Evolutionary conservation across 1,140 invertebrate species (phyloP), one percentile per base, ranked within the genome.

Genomic region (Pteromalus puparum): DNA sequence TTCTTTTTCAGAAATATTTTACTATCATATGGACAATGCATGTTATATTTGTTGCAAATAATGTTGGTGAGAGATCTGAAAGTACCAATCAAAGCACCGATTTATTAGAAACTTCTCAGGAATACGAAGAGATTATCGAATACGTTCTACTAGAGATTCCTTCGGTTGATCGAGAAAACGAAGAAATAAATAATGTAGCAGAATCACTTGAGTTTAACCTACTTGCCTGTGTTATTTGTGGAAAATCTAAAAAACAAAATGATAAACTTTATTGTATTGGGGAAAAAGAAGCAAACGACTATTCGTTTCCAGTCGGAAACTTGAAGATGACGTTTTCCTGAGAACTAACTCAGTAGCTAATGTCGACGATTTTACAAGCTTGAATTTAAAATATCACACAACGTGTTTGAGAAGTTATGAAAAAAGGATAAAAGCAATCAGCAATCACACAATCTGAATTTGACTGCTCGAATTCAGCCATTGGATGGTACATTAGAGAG

Each of bases 351-450:
- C 30, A 30, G 30, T 30, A 30, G 30, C 1, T 30, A 30, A 30
- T 30, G 30, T 30, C 30, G 30, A 30, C 30, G 30, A 30, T 30
- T 30, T 30, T 30, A 30, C 30, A 4, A 30, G 30, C 30, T 30
- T 30, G 30, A 30, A 30, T 30, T 30, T 30, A 30, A 30, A 30
- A 30, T 30, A 30, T 30, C 30, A 30, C 4, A 30, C 30, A 30
- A 72, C 12, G n/a, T 81, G 80, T 81, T n/a, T 81, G 4, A 28
- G 67, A 34, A 18, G 2, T 4, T 81, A 81, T 26, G 65, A 70
- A 81, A n/a, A 28, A 18, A 42, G 48, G 46, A 72, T 67, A 21
- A 72, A 46, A 28, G 61, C 42, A 26, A 2, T 53, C 2, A 9
- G 46, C 4, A 26, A 48, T 38, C 24, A 24, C 9, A 26, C 10